These are phyloP conservation scores for Ceratoteleas bidentatus DNA, from an alignment of 1,140 invertebrate species.

Conservation along the genomic window DNA sequence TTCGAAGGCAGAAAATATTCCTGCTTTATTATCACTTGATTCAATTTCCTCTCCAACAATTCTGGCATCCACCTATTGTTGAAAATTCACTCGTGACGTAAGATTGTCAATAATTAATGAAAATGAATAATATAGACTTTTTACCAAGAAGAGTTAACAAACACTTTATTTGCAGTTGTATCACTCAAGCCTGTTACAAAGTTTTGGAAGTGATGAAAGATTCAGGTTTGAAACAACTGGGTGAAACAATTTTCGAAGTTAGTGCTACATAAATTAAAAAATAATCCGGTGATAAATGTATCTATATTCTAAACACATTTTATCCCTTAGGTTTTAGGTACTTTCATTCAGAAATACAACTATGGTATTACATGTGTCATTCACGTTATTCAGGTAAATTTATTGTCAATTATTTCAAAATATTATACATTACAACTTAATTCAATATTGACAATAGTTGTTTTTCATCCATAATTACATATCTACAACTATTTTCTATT, in stretches of 20 bases:
- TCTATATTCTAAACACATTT: slow-evolving; percentile 7
- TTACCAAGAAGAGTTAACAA: too few relatives aligned
- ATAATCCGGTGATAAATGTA: slow-evolving; percentile 4
- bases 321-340: slow-evolving; percentile 87
- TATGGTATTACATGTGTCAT: slow-evolving; percentile 86
- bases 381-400: slow-evolving; percentile 85
- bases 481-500: too few relatives aligned
- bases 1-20: slow-evolving; percentile 83
- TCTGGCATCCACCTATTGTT: slow-evolving; percentile 91
- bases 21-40: slow-evolving; percentile 85
- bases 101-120: slow-evolving; percentile 65
- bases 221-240: slow-evolving; percentile 84
- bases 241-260: slow-evolving; percentile 84
- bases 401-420: neutral
- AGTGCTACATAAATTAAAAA: neutral
- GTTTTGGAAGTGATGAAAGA: slow-evolving; percentile 86
- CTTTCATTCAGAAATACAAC: slow-evolving; percentile 91
- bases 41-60: slow-evolving; percentile 86
- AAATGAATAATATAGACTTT: too few relatives aligned
- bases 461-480: too few relatives aligned
- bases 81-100: slow-evolving; percentile 93
- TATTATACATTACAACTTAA: slow-evolving; percentile 13
- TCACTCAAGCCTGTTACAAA: slow-evolving; percentile 88
- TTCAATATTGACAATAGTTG: too few relatives aligned
- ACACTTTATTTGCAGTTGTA: slow-evolving; percentile 81